Percentiles rank a stretch among this genome's conserved stretches.
Conservation (phyloP, 2,888 invertebrate species). For the Oasisia sp. region DNA sequence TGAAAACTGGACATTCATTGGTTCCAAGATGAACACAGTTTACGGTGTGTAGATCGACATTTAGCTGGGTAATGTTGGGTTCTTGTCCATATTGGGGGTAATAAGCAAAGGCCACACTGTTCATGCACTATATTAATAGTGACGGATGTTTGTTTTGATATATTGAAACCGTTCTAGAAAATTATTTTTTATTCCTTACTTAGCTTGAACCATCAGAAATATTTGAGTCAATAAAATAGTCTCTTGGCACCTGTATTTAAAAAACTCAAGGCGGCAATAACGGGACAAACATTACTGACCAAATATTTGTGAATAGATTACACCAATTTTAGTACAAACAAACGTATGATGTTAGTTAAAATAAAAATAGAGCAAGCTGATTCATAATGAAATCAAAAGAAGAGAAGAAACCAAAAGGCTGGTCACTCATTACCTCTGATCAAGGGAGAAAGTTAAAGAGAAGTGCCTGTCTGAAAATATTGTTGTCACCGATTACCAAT, state of each 20-base stretch:
- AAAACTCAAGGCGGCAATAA: background rate
- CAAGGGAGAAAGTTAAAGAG: background rate
- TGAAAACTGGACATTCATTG: background rate
- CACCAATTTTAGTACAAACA: background rate
- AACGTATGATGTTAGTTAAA: background rate
- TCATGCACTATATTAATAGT: background rate
- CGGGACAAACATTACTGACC: background rate
- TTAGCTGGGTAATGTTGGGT: conserved; percentile 3
- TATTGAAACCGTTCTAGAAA: background rate
- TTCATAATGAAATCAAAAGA: background rate
- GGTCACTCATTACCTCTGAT: background rate
- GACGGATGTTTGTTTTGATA: background rate
- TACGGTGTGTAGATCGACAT: background rate
- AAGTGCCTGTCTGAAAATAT: background rate
- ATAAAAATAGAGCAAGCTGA: background rate
- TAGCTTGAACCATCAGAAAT: background rate
- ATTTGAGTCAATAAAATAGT: background rate
- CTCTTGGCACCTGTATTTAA: background rate
- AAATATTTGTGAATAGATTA: background rate
- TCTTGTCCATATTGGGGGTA: background rate
- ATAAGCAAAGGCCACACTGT: background rate
- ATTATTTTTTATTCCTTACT: background rate
- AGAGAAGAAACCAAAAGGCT: background rate
- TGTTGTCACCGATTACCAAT: background rate
- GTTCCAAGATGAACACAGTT: background rate